Evolutionary conservation across 2,888 invertebrate genomes (phyloP).

Genomic region (Nineta flava): DNA sequence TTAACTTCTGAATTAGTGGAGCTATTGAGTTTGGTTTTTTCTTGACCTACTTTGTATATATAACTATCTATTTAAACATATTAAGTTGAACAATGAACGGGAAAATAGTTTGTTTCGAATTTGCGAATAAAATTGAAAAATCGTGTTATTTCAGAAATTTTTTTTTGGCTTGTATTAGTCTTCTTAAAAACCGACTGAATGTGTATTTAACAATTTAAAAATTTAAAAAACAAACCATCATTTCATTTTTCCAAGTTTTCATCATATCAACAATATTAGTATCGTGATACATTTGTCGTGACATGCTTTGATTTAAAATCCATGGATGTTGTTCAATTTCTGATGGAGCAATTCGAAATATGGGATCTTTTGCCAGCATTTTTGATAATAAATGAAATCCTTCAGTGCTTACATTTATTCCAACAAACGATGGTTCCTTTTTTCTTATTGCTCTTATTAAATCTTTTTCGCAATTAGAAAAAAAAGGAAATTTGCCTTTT

Average conservation of each 20-base stretch:
- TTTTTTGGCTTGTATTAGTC: no score
- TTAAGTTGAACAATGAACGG: no score
- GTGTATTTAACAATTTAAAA: no score
- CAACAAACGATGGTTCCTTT: conserved; percentile 18
- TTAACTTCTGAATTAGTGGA: no score
- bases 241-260: conserved; percentile 26
- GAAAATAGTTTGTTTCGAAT: no score
- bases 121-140: no score
- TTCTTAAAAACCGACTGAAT: no score
- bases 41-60: no score
- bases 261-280: conserved; percentile 30
- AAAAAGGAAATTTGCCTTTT: conserved; percentile 25
- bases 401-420: conserved; percentile 16
- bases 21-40: no score
- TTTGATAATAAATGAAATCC: conserved; percentile 28
- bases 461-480: conserved; percentile 19
- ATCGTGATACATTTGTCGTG: conserved; percentile 14
- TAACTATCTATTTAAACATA: no score
- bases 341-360: conserved; percentile 32
- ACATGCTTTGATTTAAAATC: conserved; percentile 19
- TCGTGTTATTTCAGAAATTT: no score
- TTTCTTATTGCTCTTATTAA: conserved; percentile 22
- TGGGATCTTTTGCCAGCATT: conserved; percentile 34
- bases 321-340: conserved; percentile 34
- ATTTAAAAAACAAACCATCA: conserved; percentile 18